Base-by-base conservation (phyloP, 2,113 vertebrate genomes). In the Cyprinodon tularosa region DNA sequence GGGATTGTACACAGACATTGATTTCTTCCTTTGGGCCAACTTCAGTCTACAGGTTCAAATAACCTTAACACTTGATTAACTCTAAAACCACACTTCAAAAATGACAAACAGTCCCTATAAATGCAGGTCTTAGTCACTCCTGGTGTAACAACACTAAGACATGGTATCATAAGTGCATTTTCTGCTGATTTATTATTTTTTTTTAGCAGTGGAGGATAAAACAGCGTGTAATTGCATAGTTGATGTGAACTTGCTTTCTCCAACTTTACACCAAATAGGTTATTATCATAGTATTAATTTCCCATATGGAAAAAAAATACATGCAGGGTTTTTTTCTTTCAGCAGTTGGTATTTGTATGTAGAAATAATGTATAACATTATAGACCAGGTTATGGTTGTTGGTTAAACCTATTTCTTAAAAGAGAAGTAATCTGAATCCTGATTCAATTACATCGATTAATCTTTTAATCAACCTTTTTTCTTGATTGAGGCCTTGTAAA, bases 401-500 rank as follows among this genome's bases (percentile, higher is more conserved):
- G 6, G 22, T 13, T 48, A 22, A 22, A 76, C 13, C 59, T 17
- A 37, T 40, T 76, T 76, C 42, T 14, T 62, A 13, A 29, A 29
- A 2, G 53, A 7, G 11, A 22, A 1, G 2, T 68, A 12, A 48
- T 47, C 62, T 29, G 39, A 29, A 17, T 74, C n/a, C 36, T 17
- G 11, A 20, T 66, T 2, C 40, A 70, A 63, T 42, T 22, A 29
- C 48, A 22, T 37, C 40, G 17, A 69, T 64, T 40, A 20, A 53
- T 22, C 39, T 63, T n/a, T 48, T 29, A 29, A 29, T 29, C 29
- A 47, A 17, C 12, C 4, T 12, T 45, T 38, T n/a, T 63, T 63
- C 44, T 57, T 65, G 11, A 36, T 12, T 38, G 65, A 76, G 62
- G 15, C 40, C 77, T 66, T 61, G 48, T 72, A 66, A 71, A 72